Percentiles rank a stretch among this genome's conserved stretches.
These are phyloP conservation scores for Arvicanthis niloticus DNA, from an alignment of 2,113 vertebrate genomes.

Conservation along the genomic window DNA sequence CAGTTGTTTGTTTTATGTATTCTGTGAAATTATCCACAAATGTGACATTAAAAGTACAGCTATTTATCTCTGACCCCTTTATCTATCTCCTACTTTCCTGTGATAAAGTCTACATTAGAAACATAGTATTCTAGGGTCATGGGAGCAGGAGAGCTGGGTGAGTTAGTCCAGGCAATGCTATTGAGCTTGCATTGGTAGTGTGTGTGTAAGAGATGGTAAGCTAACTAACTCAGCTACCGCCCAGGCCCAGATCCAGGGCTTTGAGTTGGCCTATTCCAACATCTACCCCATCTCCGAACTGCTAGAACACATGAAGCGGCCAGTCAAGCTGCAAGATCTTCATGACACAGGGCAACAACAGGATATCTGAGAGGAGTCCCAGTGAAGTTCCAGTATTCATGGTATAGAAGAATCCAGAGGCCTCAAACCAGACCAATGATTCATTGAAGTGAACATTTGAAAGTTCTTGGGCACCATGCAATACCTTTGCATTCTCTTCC, in stretches of 20 bases:
- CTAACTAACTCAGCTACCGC: too few species aligned
- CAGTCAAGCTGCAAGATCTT: neutral
- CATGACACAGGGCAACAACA: neutral
- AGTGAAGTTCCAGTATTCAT: too few species aligned
- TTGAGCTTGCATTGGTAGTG: neutral
- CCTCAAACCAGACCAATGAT: neutral
- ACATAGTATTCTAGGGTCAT: neutral
- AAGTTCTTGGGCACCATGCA: neutral
- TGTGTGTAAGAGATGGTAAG: too few species aligned
- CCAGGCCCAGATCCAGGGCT: too few species aligned
- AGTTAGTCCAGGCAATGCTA: neutral
- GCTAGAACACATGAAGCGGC: too few species aligned
- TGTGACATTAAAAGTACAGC: neutral
- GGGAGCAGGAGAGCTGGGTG: neutral
- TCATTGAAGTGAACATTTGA: too few species aligned
- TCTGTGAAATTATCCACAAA: neutral
- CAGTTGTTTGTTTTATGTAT: neutral
- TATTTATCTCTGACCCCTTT: neutral
- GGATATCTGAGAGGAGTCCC: neutral
- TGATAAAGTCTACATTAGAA: conserved; percentile 1
- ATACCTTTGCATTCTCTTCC: neutral
- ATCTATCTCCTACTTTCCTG: neutral
- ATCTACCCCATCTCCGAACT: too few species aligned
- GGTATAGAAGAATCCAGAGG: too few species aligned
- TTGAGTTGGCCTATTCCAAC: too few species aligned